These are phyloP conservation scores for Drosophila nr. medialis DNA, from an alignment of 2,888 invertebrate genomes.

Conservation along the genomic window DNA sequence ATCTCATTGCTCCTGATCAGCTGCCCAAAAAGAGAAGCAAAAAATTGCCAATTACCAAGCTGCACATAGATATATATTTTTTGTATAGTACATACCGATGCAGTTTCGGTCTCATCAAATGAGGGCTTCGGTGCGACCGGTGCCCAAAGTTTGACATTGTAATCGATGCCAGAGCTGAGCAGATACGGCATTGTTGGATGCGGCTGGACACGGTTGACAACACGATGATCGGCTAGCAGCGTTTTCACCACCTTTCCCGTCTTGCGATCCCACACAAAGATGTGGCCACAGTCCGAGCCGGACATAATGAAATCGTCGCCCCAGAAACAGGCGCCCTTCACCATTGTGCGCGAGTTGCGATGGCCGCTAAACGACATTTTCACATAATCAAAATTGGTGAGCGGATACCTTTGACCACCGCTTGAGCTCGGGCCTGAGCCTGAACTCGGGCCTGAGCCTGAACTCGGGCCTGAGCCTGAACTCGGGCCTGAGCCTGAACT, in stretches of 20 bases:
- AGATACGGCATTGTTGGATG: slow-evolving; percentile 91
- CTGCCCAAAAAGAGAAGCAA: slow-evolving; percentile 83
- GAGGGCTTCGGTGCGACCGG: slow-evolving; percentile 87
- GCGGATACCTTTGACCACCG: slow-evolving; percentile 22
- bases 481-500: not conserved
- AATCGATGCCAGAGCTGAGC: slow-evolving; percentile 95
- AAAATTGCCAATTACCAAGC: not conserved
- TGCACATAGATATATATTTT: not conserved
- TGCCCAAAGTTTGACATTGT: slow-evolving; percentile 93
- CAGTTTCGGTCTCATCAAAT: slow-evolving; percentile 88
- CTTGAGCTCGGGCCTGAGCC: not conserved
- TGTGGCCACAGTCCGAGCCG: slow-evolving; percentile 95
- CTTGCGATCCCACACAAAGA: slow-evolving; percentile 92
- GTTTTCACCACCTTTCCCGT: slow-evolving; percentile 90
- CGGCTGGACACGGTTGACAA: slow-evolving; percentile 93
- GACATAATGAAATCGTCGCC: slow-evolving; percentile 92
- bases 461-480: rapidly evolving
- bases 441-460: rapidly evolving
- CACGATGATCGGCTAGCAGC: slow-evolving; percentile 92
- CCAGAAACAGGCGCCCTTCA: slow-evolving; percentile 95
- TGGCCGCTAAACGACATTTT: slow-evolving; percentile 91
- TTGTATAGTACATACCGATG: slow-evolving; percentile 83
- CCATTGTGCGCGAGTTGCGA: slow-evolving; percentile 92
- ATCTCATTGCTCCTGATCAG: slow-evolving; percentile 91
- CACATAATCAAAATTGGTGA: slow-evolving; percentile 84